Percentiles rank a stretch among this genome's conserved stretches.
Conservation (phyloP, 2,888 invertebrate genomes). For the Pyrgus malvae region DNA sequence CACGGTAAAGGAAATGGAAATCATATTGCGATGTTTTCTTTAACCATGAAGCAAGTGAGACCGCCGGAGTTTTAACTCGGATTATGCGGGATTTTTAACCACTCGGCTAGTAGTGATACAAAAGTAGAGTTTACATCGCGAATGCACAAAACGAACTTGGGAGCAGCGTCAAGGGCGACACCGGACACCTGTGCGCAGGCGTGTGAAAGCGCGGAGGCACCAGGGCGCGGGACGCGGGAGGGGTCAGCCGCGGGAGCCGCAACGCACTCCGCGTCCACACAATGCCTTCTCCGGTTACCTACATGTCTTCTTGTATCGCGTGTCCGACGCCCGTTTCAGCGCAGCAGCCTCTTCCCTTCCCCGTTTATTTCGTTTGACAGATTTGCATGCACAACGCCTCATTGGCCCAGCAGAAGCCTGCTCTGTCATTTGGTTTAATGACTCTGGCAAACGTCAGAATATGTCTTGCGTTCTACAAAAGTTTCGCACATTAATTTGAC, state of each 20-base stretch:
- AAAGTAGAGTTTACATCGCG: constrained; percentile 33
- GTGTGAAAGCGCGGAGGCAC: constrained; percentile 67
- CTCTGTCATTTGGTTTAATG: background rate
- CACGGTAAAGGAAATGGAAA: too few relatives aligned
- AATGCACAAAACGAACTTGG: constrained; percentile 61
- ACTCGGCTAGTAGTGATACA: too few relatives aligned
- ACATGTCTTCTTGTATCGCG: constrained; percentile 70
- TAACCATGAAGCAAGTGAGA: too few relatives aligned
- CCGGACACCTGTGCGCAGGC: constrained; percentile 77
- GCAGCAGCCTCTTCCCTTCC: constrained; percentile 44
- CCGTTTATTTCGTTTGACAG: constrained; percentile 70
- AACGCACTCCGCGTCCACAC: constrained; percentile 76
- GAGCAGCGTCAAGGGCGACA: constrained; percentile 75
- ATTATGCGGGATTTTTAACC: too few relatives aligned
- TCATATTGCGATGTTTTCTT: too few relatives aligned
- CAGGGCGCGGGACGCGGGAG: constrained; percentile 39
- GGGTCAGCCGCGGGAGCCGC: constrained; percentile 47
- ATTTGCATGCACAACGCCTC: constrained; percentile 62
- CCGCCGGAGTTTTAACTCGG: too few relatives aligned
- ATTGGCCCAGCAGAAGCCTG: constrained; percentile 43
- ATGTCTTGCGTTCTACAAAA: too few relatives aligned
- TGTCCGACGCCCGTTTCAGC: constrained; percentile 44
- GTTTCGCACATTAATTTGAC: too few relatives aligned
- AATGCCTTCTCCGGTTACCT: constrained; percentile 78
- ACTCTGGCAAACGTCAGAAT: too few relatives aligned